These are phyloP conservation scores for Eupithecia dodoneata DNA, from an alignment of 2,888 invertebrate genomes.

Conservation along the genomic window DNA sequence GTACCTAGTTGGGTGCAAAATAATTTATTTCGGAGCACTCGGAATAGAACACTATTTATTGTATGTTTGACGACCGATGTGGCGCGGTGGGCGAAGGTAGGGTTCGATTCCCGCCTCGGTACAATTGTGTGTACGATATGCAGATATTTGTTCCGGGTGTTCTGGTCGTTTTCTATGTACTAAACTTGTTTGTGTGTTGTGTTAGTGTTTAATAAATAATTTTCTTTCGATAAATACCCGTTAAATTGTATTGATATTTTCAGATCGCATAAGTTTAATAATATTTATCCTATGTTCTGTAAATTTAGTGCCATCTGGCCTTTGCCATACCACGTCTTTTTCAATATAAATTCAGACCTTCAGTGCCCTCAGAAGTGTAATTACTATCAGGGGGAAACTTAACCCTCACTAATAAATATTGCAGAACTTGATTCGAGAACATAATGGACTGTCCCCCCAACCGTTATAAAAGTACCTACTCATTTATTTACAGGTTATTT, in stretches of 20 bases:
- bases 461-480: conserved; percentile 29
- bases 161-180: too few relatives aligned
- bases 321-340: neutral
- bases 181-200: too few relatives aligned
- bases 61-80: too few relatives aligned
- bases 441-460: conserved; percentile 45
- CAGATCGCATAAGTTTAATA: too few relatives aligned
- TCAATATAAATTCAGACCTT: conserved; percentile 5
- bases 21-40: neutral
- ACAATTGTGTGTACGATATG: too few relatives aligned
- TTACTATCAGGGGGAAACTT: conserved; percentile 55
- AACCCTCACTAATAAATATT: conserved; percentile 63
- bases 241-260: too few relatives aligned
- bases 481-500: conserved; percentile 31
- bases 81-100: too few relatives aligned
- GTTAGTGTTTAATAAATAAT: too few relatives aligned
- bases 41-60: neutral
- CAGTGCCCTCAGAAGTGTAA: conserved; percentile 48
- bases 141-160: too few relatives aligned
- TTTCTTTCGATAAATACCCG: too few relatives aligned
- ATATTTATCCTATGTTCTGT: too few relatives aligned
- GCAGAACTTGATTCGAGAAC: conserved; percentile 53
- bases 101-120: too few relatives aligned
- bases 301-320: neutral
- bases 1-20: neutral